Evolutionary conservation across 1,140 invertebrate species (phyloP).

Genomic region (Gryon sp.): DNA sequence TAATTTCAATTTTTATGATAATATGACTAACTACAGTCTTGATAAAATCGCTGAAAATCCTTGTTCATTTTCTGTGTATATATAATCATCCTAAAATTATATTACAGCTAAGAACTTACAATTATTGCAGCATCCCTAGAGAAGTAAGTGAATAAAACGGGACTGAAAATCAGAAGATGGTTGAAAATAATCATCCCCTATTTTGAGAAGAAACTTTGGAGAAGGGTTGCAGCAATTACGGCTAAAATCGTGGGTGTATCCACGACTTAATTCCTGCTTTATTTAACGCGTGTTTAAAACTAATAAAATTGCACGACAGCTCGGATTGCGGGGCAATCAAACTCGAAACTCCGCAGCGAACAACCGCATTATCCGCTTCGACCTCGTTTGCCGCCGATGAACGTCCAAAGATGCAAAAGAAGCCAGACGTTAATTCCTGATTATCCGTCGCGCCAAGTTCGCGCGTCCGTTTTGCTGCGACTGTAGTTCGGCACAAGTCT

Average conservation of each 20-base stretch:
- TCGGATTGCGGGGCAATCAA: constrained; percentile 58
- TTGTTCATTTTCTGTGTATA: too few species aligned
- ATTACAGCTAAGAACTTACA: too few species aligned
- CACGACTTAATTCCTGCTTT: constrained; percentile 70
- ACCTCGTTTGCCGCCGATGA: constrained; percentile 48
- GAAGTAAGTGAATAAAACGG: not conserved
- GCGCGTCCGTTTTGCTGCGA: not conserved
- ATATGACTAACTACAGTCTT: too few species aligned
- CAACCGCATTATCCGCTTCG: constrained; percentile 57
- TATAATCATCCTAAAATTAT: too few species aligned
- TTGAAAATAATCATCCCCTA: constrained; percentile 37
- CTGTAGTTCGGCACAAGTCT: constrained; percentile 19
- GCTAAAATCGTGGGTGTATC: constrained; percentile 58
- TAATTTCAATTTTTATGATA: too few species aligned
- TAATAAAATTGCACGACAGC: constrained; percentile 73
- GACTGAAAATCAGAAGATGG: not conserved
- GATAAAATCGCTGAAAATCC: too few species aligned
- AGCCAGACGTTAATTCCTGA: constrained; percentile 54
- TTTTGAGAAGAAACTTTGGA: constrained; percentile 7
- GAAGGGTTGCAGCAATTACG: constrained; percentile 47
- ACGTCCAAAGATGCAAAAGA: constrained; percentile 32
- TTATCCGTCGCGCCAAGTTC: constrained; percentile 42
- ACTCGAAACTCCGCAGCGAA: constrained; percentile 60
- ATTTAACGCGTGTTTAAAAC: constrained; percentile 80
- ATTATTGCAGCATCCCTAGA: too few species aligned